phyloP scores from a whole-genome alignment of 2,888 invertebrate species.

The Nymphalis urticae region DNA sequence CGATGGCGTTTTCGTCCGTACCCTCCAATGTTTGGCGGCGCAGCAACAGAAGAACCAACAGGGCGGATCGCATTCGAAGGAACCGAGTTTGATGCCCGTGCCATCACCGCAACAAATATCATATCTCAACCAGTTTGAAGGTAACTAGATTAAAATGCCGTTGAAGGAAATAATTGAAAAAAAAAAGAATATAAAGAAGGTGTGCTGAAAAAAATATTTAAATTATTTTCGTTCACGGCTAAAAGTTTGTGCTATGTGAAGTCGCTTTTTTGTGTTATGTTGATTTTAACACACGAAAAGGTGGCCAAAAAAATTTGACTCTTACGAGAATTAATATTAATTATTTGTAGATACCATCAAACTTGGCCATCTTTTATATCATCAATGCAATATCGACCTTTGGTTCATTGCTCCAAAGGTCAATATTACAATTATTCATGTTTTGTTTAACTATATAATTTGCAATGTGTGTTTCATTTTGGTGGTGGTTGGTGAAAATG shows the following conservation, averaged over 20 bases:
- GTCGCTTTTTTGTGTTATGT: slow-evolving; percentile 36
- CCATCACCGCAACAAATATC: slow-evolving; percentile 98
- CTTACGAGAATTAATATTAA: background rate
- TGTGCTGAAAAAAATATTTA: background rate
- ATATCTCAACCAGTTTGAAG: slow-evolving; percentile 97
- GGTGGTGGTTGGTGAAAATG: slow-evolving; percentile 82
- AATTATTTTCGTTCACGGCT: slow-evolving; percentile 36
- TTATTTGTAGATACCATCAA: background rate
- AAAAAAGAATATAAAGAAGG: background rate
- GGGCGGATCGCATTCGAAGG: slow-evolving; percentile 82
- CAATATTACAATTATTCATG: slow-evolving; percentile 38
- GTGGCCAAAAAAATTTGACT: slow-evolving; percentile 21
- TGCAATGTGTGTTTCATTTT: slow-evolving; percentile 53
- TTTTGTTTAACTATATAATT: slow-evolving; percentile 32
- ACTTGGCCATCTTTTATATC: slow-evolving; percentile 29
- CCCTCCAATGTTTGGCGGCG: slow-evolving; percentile 79
- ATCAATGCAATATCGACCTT: slow-evolving; percentile 18
- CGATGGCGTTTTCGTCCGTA: slow-evolving; percentile 80
- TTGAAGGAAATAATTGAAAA: slow-evolving; percentile 48
- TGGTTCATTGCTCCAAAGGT: slow-evolving; percentile 24
- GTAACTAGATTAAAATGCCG: slow-evolving; percentile 61
- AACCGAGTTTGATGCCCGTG: slow-evolving; percentile 96
- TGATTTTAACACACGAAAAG: slow-evolving; percentile 21
- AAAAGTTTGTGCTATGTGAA: slow-evolving; percentile 34
- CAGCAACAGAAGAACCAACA: slow-evolving; percentile 78